Percentiles rank a stretch among this genome's conserved stretches.
phyloP scores from a whole-genome alignment of 2,888 invertebrate species.

The Pseudeuparius sepicola region DNA sequence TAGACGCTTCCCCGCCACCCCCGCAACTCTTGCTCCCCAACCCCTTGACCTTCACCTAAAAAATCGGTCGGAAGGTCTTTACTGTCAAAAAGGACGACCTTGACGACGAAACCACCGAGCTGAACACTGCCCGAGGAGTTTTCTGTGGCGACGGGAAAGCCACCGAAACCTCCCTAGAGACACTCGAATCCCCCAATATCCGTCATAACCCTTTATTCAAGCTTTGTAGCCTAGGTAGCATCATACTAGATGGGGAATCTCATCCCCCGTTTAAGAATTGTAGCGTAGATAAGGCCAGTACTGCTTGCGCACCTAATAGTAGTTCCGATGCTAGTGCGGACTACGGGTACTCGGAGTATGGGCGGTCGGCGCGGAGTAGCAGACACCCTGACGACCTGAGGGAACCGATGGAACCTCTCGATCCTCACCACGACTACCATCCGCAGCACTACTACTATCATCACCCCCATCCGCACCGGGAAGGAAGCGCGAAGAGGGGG shows the following conservation, averaged over 20 bases:
- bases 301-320: slow-evolving; percentile 21
- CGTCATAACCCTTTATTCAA: no score
- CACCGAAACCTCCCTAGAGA: slow-evolving; percentile 15
- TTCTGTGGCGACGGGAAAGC: slow-evolving; percentile 17
- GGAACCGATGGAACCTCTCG: slow-evolving; percentile 31
- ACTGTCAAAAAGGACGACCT: slow-evolving; percentile 4
- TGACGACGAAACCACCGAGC: slow-evolving; percentile 6
- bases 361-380: slow-evolving; percentile 23
- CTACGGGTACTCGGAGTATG: slow-evolving; percentile 30
- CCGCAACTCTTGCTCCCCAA: slow-evolving; percentile 16
- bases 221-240: no score
- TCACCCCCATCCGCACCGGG: slow-evolving; percentile 38
- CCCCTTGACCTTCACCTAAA: no score
- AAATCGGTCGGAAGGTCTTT: slow-evolving; percentile 1
- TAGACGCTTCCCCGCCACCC: slow-evolving; percentile 16
- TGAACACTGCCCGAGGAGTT: slow-evolving; percentile 14
- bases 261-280: slow-evolving; percentile 17
- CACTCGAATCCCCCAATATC: not conserved
- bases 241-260: no score
- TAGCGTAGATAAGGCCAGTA: slow-evolving; percentile 20
- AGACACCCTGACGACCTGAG: slow-evolving; percentile 27
- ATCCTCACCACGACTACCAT: slow-evolving; percentile 34
- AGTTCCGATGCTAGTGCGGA: slow-evolving; percentile 29
- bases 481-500: slow-evolving; percentile 48
- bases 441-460: slow-evolving; percentile 35